Percentiles rank a stretch among this genome's conserved stretches.
These are phyloP conservation scores for Drosophila ambigua DNA, from an alignment of 1,140 invertebrate genomes.

Conservation along the genomic window DNA sequence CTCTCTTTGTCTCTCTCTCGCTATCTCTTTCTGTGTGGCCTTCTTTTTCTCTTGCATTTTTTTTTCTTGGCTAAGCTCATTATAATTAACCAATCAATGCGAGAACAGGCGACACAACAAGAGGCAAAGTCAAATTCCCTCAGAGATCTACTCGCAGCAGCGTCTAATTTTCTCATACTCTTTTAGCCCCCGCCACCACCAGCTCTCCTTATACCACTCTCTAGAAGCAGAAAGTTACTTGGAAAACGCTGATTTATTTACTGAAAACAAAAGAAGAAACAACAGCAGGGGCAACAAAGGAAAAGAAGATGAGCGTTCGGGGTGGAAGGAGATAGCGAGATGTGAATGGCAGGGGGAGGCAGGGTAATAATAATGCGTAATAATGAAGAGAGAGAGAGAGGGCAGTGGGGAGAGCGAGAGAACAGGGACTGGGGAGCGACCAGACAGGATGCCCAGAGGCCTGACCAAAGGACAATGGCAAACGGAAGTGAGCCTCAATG, in stretches of 20 bases:
- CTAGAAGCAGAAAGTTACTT: conserved; percentile 69
- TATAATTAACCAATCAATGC: conserved; percentile 79
- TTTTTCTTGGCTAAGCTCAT: conserved; percentile 64
- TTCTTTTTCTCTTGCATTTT: conserved; percentile 13
- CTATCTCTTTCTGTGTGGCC: not conserved
- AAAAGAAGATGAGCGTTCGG: conserved; percentile 22
- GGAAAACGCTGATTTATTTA: conserved; percentile 76
- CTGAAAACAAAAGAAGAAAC: conserved; percentile 70
- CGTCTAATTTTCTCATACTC: not conserved
- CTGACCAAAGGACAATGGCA: conserved; percentile 43
- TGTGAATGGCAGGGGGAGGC: not conserved
- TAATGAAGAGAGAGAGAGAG: conserved; percentile 51
- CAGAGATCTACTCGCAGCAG: conserved; percentile 6
- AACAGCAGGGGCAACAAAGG: conserved; percentile 38
- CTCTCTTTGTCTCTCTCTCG: not conserved
- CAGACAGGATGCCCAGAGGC: conserved; percentile 41
- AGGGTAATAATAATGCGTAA: conserved; percentile 76
- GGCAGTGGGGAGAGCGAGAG: too few relatives aligned
- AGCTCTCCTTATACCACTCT: not conserved
- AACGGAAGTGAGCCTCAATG: conserved; percentile 72
- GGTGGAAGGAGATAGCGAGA: too few relatives aligned
- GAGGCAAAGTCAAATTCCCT: conserved; percentile 24
- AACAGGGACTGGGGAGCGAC: not conserved
- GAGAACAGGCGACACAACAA: conserved; percentile 40
- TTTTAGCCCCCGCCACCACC: too few relatives aligned